Conservation (phyloP, 2,797 vertebrate species). For the Melanotaenia boesemani region DNA sequence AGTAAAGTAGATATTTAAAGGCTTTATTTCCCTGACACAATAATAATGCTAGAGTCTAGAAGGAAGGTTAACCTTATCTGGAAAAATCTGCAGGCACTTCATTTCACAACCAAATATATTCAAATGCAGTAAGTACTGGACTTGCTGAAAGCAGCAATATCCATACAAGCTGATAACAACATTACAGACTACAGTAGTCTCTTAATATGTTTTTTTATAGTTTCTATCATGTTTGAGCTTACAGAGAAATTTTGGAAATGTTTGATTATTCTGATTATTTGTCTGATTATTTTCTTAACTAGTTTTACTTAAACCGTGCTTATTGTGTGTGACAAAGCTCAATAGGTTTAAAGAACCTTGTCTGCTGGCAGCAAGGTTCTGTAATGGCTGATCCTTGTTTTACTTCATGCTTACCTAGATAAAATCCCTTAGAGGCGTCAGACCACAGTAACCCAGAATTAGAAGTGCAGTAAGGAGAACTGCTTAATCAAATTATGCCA, state of each 20-base stretch:
- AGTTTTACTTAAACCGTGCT: neutral
- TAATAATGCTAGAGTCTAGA: neutral
- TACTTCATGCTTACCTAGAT: neutral
- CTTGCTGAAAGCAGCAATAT: neutral
- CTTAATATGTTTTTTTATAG: neutral
- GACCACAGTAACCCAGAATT: neutral
- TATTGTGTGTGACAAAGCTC: neutral
- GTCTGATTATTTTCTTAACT: neutral
- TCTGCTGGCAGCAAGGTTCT: neutral
- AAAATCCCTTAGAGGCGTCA: neutral
- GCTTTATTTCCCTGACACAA: neutral
- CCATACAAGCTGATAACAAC: slow-evolving; percentile 14
- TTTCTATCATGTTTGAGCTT: slow-evolving; percentile 1
- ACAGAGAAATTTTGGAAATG: neutral
- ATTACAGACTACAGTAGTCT: neutral
- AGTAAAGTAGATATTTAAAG: slow-evolving; percentile 25
- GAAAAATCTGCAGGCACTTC: slow-evolving; percentile 27
- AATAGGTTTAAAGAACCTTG: neutral
- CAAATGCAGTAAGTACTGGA: slow-evolving; percentile 34
- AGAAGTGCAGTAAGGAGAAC: neutral
- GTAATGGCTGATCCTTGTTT: neutral
- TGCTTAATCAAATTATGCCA: neutral
- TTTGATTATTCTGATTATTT: neutral
- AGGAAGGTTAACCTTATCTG: slow-evolving; percentile 32
- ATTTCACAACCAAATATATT: slow-evolving; percentile 65